Evolutionary conservation across 2,888 invertebrate species (phyloP).

Genomic region (Trileptium ribeirensis): DNA sequence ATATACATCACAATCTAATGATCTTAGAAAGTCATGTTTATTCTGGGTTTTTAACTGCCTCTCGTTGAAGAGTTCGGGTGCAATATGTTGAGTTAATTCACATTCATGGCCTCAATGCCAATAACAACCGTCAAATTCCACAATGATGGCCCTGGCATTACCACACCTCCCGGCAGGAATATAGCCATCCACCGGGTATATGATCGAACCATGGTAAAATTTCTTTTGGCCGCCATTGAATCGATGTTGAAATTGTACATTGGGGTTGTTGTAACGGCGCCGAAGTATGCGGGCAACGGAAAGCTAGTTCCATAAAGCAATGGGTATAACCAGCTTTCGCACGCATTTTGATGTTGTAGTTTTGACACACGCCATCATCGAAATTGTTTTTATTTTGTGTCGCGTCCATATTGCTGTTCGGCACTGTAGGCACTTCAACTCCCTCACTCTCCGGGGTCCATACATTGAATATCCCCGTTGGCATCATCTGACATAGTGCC

Average conservation of each 20-base stretch:
- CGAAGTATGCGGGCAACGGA: background rate
- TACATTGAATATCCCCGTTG: background rate
- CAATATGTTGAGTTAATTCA: too few species aligned
- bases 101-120: background rate
- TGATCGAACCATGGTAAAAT: background rate
- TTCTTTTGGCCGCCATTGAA: conserved; percentile 8
- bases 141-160: background rate
- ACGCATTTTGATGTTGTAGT: too few species aligned
- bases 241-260: background rate
- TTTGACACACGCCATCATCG: too few species aligned
- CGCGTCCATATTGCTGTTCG: background rate
- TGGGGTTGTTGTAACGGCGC: background rate
- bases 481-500: background rate
- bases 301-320: background rate
- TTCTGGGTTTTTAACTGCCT: background rate
- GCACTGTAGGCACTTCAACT: background rate
- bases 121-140: conserved; percentile 1
- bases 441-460: background rate
- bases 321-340: background rate
- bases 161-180: background rate
- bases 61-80: too few species aligned
- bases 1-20: background rate
- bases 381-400: too few species aligned
- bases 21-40: background rate
- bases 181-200: background rate